Percentiles rank a stretch among this genome's conserved stretches.
Conservation (phyloP, 2,888 invertebrate species). For the Artemia sinica region DNA sequence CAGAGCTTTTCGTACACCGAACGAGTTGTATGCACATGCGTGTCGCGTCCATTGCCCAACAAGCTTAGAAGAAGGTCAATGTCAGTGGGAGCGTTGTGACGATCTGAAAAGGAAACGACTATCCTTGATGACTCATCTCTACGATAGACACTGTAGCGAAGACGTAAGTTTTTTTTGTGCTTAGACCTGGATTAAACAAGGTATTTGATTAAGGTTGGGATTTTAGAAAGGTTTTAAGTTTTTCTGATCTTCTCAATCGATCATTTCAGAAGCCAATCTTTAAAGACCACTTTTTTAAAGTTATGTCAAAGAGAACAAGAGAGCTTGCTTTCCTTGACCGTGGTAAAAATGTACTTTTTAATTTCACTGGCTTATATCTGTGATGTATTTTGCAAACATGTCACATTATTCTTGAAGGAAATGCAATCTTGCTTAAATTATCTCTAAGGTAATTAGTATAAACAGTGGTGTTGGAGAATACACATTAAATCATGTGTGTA, state of each 20-base stretch:
- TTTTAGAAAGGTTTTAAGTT: too few species aligned
- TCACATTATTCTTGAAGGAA: background rate
- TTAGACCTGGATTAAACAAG: too few species aligned
- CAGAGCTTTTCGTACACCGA: background rate
- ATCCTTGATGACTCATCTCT: slow-evolving; percentile 88
- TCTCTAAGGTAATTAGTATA: background rate
- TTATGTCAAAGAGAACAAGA: background rate
- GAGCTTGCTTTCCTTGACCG: background rate
- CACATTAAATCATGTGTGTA: too few species aligned
- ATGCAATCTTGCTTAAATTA: slow-evolving; percentile 9
- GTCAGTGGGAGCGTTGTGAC: slow-evolving; percentile 81
- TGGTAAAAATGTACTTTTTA: too few species aligned
- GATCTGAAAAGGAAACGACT: slow-evolving; percentile 71
- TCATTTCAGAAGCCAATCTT: too few species aligned
- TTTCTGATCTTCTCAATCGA: too few species aligned
- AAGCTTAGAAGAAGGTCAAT: slow-evolving; percentile 54
- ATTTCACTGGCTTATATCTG: background rate
- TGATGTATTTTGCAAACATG: too few species aligned
- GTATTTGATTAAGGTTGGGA: background rate
- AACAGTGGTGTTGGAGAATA: background rate
- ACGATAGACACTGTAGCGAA: slow-evolving; percentile 79
- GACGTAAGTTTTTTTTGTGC: slow-evolving; percentile 39
- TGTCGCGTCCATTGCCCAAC: slow-evolving; percentile 63
- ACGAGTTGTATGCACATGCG: slow-evolving; percentile 67
- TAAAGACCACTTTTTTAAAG: too few species aligned